A percentile compares a stretch with the other conserved stretches of the same genome.
phyloP scores from a whole-genome alignment of 2,113 vertebrate species.

The Dinomys branickii region DNA sequence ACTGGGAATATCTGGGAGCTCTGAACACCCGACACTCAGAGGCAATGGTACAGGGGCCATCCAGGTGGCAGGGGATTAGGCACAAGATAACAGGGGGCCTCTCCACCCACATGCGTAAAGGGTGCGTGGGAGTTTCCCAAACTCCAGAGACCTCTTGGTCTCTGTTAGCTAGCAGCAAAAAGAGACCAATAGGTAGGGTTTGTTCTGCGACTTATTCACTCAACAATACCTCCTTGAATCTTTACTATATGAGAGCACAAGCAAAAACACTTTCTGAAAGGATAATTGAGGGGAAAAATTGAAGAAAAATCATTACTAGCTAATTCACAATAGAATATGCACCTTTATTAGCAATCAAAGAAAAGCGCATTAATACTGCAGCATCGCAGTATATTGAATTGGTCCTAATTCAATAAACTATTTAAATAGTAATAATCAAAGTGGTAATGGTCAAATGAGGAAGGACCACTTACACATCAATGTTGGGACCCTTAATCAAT shows the following conservation, averaged over 20 bases:
- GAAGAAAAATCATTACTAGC: conserved; percentile 28
- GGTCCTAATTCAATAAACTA: background rate
- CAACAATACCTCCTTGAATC: background rate
- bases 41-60: background rate
- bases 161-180: background rate
- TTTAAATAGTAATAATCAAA: background rate
- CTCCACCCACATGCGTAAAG: background rate
- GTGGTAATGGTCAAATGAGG: background rate
- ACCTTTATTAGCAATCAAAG: conserved; percentile 4
- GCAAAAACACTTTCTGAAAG: background rate
- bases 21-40: background rate
- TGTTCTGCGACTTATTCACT: background rate
- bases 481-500: background rate
- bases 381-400: background rate
- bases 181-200: background rate
- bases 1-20: background rate
- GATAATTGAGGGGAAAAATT: background rate
- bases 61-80: background rate
- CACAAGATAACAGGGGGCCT: background rate
- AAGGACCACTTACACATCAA: background rate
- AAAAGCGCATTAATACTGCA: background rate
- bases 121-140: background rate
- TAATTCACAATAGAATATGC: background rate
- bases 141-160: too few relatives aligned
- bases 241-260: background rate